Base-by-base conservation (phyloP, 2,797 vertebrate species). In the Chanos chanos region DNA sequence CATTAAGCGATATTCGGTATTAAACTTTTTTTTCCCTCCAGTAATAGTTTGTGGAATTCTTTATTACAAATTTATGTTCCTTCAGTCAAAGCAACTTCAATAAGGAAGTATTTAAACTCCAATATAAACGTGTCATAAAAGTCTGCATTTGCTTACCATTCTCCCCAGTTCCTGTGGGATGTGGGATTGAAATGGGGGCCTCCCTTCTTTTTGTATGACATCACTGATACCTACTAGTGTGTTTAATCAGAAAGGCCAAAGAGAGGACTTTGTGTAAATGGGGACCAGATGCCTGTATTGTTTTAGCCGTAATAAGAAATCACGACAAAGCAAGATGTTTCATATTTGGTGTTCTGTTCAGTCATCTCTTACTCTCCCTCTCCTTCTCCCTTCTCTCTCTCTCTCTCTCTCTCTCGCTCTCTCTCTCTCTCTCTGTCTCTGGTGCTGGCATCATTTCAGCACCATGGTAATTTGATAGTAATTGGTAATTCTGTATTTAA, bases 11-110 rank as follows among this genome's bases (percentile, higher is more conserved):
- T 85, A 82, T 82, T 82, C 84, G 72, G 85, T 87, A 85, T 89
- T 88, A 86, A 89, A 87, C 81, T 90, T 86, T 85, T 85, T 88
- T 89, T n/a, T n/a, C n/a, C 85, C 87, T 86, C 81, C 81, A 80
- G 81, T 84, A 80, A 83, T 79, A 71, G 64, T 79, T 77, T 72
- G 73, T 37, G 68, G 66, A 72, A 66, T 59, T 64, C 57, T 75
- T 73, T 68, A 71, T 66, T 56, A 71, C 53, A n/a, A 44, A 66
- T 53, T 69, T 16, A 49, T 50, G 63, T 70, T 75, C 62, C 51
- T 63, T 61, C 63, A 83, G 80, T 79, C 85, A 68, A 71, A 61
- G 61, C 8, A 47, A 66, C 70, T 72, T 74, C 50, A 70, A 71
- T 72, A 57, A 64, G 61, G 61, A 78, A 78, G 82, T 83, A 80